Evolutionary conservation across 2,888 invertebrate species (phyloP), one percentile per base, ranked within the genome.

Genomic region (Melanotus villosus): DNA sequence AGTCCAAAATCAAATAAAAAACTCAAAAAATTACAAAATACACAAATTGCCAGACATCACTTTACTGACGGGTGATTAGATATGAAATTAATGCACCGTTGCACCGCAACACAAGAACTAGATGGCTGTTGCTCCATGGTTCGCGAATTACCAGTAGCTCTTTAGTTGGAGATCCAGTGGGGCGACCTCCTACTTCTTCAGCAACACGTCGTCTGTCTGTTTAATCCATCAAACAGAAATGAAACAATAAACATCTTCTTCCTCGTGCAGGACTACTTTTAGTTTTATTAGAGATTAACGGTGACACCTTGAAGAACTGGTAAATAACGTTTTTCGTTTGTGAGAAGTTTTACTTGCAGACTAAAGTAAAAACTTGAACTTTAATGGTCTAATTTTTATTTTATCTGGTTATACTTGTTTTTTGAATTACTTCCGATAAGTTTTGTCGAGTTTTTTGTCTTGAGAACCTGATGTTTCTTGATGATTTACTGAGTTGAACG

Each of bases 101-200:
- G 68, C 68, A 68, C 68, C 43, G 70, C 59, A 70, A 47, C 54
- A 57, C 65, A 65, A 73, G 71, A 73, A 72, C 72, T 71, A 67
- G 71, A 72, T 73, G 72, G 65, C 62, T 63, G 47, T 14, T 63
- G 45, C 50, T 45, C 34, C 68, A 64, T 62, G 50, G 47, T 21
- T 38, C 34, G 54, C 54, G 56, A 64, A 45, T 57, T 63, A 62
- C 68, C 60, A 68, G 56, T 23, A 68, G 63, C 47, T 54, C 63
- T 63, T n/a, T 54, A 38, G 26, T 36, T 47, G 36, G 26, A 36
- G 34, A 14, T 32, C 26, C 63, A 68, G 68, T 68, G 68, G 68
- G 68, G 68, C 63, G 41, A 50, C 63, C 68, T 68, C 68, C 68
- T 68, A 68, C 68, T 68, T 68, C 62, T 56, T 68, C 47, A 23